A percentile compares a stretch with the other conserved stretches of the same genome.
Conservation (phyloP, 2,888 invertebrate species). For the Brachyopa scutellaris region DNA sequence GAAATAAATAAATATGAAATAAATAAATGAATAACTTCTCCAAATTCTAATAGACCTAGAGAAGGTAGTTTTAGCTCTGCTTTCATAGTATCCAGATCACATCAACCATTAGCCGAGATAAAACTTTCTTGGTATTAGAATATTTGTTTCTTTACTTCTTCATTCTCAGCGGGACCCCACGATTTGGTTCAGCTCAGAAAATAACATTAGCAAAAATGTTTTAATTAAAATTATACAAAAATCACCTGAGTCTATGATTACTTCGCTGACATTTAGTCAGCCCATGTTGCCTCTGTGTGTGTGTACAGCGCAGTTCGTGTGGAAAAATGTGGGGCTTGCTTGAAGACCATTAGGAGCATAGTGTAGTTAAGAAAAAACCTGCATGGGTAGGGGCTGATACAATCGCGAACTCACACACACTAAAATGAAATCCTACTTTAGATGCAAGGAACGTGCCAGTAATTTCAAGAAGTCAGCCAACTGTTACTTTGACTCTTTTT, state of each 20-base stretch:
- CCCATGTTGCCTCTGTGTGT: neutral
- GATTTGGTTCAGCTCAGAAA: too few relatives aligned
- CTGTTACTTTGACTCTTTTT: constrained; percentile 64
- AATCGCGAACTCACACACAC: constrained; percentile 45
- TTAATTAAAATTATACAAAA: too few relatives aligned
- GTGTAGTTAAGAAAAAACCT: neutral
- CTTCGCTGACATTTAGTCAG: constrained; percentile 16
- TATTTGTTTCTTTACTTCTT: too few relatives aligned
- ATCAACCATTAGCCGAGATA: too few relatives aligned
- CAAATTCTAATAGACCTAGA: too few relatives aligned
- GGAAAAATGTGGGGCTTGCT: constrained; percentile 49
- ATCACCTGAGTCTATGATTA: neutral
- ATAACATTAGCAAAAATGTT: too few relatives aligned
- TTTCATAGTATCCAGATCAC: too few relatives aligned
- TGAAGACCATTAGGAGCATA: constrained; percentile 34
- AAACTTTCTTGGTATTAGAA: too few relatives aligned
- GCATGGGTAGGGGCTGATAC: constrained; percentile 15
- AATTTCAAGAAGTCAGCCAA: constrained; percentile 67
- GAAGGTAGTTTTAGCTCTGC: too few relatives aligned
- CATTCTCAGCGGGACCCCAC: too few relatives aligned
- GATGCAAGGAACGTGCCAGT: constrained; percentile 59
- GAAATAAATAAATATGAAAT: too few relatives aligned
- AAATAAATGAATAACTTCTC: too few relatives aligned
- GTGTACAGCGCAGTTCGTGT: constrained; percentile 28
- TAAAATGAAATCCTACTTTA: constrained; percentile 54